Percentiles rank a stretch among this genome's conserved stretches.
These are phyloP conservation scores for Homarus americanus DNA, from an alignment of 1,140 invertebrate species.

Conservation along the genomic window DNA sequence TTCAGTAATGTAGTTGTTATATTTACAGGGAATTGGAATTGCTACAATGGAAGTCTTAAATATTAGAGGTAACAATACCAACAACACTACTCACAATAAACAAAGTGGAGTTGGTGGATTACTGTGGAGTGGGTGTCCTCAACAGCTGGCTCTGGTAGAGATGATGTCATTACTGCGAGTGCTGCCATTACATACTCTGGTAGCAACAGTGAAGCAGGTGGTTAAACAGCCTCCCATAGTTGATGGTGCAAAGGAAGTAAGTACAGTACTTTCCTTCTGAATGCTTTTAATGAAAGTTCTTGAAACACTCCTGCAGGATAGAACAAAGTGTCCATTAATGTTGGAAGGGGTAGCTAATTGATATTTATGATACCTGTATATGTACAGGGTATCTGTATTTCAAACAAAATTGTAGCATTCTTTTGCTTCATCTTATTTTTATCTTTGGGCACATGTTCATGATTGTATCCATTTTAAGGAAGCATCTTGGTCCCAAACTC, in stretches of 20 bases:
- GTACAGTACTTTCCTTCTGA: no score
- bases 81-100: slow-evolving; percentile 1
- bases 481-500: no score
- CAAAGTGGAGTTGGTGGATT: slow-evolving; percentile 56
- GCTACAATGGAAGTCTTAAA: slow-evolving; percentile 13
- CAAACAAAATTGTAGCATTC: no score
- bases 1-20: background rate
- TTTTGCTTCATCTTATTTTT: no score
- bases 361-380: no score
- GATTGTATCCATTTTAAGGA: no score
- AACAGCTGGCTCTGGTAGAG: slow-evolving; percentile 87
- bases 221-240: slow-evolving; percentile 88
- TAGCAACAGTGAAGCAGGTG: slow-evolving; percentile 90
- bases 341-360: no score
- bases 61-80: background rate
- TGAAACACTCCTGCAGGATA: no score
- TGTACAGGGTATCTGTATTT: no score
- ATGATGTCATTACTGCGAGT: slow-evolving; percentile 89
- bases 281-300: no score
- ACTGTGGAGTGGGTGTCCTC: slow-evolving; percentile 56
- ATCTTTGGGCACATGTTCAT: no score
- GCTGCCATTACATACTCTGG: slow-evolving; percentile 90
- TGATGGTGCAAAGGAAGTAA: slow-evolving; percentile 80
- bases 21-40: slow-evolving; percentile 43
- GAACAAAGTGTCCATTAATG: no score